phyloP scores from a whole-genome alignment of 2,113 vertebrate species.

The Chionodraco myersi region DNA sequence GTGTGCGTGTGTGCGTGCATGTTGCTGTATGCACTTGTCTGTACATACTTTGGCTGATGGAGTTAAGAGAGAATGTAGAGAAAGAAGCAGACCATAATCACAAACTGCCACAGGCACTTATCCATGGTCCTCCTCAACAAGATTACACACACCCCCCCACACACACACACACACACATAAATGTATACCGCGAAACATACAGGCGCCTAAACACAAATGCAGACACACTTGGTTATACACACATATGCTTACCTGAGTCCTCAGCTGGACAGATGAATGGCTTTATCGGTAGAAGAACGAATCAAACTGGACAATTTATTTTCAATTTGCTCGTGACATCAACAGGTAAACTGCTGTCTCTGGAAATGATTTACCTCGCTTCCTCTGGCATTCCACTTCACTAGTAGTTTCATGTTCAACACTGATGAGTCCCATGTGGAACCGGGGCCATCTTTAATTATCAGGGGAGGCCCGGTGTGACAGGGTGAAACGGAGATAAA shows the following conservation, averaged over 20 bases:
- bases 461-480: slow-evolving; percentile 29
- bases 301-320: slow-evolving; percentile 49
- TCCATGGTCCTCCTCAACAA: slow-evolving; percentile 27
- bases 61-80: slow-evolving; percentile 37
- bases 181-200: neutral
- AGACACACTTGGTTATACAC: slow-evolving; percentile 10
- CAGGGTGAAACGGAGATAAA: slow-evolving; percentile 4
- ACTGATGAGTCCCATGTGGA: slow-evolving; percentile 46
- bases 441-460: slow-evolving; percentile 33
- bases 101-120: slow-evolving; percentile 60
- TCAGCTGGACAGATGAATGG: slow-evolving; percentile 17
- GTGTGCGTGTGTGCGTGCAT: neutral
- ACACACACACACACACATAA: neutral
- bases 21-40: neutral
- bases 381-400: slow-evolving; percentile 36
- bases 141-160: neutral
- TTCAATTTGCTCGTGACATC: slow-evolving; percentile 62
- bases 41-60: slow-evolving; percentile 10
- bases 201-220: neutral
- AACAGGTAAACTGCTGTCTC: slow-evolving; percentile 55
- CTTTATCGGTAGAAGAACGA: slow-evolving; percentile 17
- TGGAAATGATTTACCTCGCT: slow-evolving; percentile 54
- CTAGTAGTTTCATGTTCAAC: slow-evolving; percentile 45
- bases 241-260: neutral
- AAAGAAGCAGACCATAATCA: slow-evolving; percentile 50